Conservation (phyloP, 2,888 invertebrate species). For the Meta bourneti region DNA sequence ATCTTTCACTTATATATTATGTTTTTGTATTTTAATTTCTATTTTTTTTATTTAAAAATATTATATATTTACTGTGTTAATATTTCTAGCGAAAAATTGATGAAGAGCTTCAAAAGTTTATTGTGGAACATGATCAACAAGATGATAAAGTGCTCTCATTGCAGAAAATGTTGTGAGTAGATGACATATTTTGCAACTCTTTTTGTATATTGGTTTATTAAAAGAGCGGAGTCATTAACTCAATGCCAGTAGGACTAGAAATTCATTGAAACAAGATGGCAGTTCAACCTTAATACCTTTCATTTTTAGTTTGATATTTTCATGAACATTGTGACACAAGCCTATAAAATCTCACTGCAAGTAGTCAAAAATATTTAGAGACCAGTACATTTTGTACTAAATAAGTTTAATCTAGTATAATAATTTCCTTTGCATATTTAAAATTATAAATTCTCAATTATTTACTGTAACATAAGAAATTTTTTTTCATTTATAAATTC, state of each 20-base stretch:
- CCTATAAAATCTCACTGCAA: not conserved
- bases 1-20: not conserved
- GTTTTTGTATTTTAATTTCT: not conserved
- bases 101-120: conserved; percentile 86
- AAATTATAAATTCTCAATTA: no score
- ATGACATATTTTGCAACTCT: not conserved
- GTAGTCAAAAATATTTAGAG: not conserved
- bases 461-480: no score
- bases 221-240: not conserved
- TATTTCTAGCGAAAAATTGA: conserved; percentile 85
- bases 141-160: conserved; percentile 90
- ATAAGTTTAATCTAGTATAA: no score
- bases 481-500: no score
- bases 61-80: not conserved
- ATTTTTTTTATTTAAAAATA: not conserved
- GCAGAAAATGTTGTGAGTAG: conserved; percentile 86
- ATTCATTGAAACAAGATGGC: not conserved
- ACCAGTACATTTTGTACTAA: no score
- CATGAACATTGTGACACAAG: not conserved
- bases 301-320: not conserved
- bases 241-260: no score
- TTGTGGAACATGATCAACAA: conserved; percentile 88
- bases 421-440: no score
- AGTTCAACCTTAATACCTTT: not conserved
- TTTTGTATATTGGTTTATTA: not conserved